Base-by-base conservation (phyloP, 2,113 vertebrate genomes). In the Mirounga angustirostris region DNA sequence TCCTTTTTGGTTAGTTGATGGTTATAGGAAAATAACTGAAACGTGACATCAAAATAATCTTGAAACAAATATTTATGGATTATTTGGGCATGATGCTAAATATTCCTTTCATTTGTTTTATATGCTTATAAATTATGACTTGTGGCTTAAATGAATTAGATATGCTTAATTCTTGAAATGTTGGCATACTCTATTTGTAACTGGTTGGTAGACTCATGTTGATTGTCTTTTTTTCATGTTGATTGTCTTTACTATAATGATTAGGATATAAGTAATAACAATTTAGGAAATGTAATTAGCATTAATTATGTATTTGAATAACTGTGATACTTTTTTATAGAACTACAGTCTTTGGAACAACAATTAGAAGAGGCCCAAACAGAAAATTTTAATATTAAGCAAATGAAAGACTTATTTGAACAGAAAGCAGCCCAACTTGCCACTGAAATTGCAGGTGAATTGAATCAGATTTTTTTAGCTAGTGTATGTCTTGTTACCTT, bases 371-470 rank as follows among this genome's bases (percentile, higher is more conserved):
- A 99, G 98, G 99, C 99, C 2, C 99, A 99, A 98, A 99, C 99
- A 43, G 99, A 99, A 98, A 99, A 99, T 98, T 99, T 99, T 98
- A 99, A 99, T 98, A 99, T 99, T 98, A 99, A 99, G 98, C 99
- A 99, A 98, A 99, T 99, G 99, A 99, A 99, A 99, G 99, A 99
- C 97, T 98, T 99, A 97, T 99, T 99, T 99, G 99, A 99, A 98
- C 99, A 99, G 98, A 99, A 99, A 98, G 99, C 99, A 12, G 99
- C 99, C 67, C 99, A 99, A 97, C 99, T 99, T 98, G 99, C 99
- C 78, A 99, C 99, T 87, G 99, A 99, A 99, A 99, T 99, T 98
- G 99, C 99, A 98, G 99, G 99, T 99, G 98, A 99, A 99, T 99
- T 97, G 82, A 80, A 83, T 93, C 61, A 86, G 28, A 95, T 54